A percentile compares a stretch with the other conserved stretches of the same genome.
phyloP scores from a whole-genome alignment of 2,113 vertebrate genomes.

The Salvelinus namaycush region DNA sequence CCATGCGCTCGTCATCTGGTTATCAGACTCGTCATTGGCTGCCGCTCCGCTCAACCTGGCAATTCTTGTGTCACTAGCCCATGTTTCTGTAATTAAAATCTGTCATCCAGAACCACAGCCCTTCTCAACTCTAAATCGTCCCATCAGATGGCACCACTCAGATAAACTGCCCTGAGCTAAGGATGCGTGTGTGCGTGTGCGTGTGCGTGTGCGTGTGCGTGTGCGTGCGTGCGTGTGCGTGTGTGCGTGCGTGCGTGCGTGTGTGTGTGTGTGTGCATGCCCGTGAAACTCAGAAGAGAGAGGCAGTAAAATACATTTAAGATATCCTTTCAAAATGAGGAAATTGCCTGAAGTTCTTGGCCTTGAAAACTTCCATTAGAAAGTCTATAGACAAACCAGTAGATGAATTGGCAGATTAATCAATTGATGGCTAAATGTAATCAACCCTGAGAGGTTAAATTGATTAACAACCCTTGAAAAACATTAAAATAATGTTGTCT shows the following conservation, averaged over 20 bases:
- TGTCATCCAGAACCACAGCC: slow-evolving; percentile 77
- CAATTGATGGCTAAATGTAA: slow-evolving; percentile 8
- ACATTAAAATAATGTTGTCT: slow-evolving; percentile 10
- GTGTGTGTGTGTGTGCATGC: no score
- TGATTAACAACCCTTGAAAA: slow-evolving; percentile 16
- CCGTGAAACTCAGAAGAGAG: no score
- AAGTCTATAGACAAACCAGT: slow-evolving; percentile 2
- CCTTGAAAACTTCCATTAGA: slow-evolving; percentile 2
- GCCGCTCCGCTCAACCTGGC: slow-evolving; percentile 68
- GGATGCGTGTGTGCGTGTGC: slow-evolving; percentile 23
- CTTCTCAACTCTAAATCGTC: slow-evolving; percentile 70
- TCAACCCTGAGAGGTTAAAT: slow-evolving; percentile 8
- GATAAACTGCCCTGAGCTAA: slow-evolving; percentile 68
- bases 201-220: neutral
- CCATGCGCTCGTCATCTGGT: slow-evolving; percentile 62
- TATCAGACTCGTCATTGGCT: slow-evolving; percentile 58
- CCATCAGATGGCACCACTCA: slow-evolving; percentile 71
- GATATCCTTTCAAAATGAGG: slow-evolving; percentile 10
- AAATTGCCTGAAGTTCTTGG: slow-evolving; percentile 1
- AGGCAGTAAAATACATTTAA: neutral
- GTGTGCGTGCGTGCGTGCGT: neutral
- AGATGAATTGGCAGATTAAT: slow-evolving; percentile 9
- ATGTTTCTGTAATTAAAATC: slow-evolving; percentile 80
- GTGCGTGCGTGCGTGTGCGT: no score
- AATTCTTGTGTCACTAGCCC: slow-evolving; percentile 66